Percentiles rank a stretch among this genome's conserved stretches.
Evolutionary conservation across 1,140 invertebrate genomes (phyloP).

Genomic region (Druon quercuslanigerum): DNA sequence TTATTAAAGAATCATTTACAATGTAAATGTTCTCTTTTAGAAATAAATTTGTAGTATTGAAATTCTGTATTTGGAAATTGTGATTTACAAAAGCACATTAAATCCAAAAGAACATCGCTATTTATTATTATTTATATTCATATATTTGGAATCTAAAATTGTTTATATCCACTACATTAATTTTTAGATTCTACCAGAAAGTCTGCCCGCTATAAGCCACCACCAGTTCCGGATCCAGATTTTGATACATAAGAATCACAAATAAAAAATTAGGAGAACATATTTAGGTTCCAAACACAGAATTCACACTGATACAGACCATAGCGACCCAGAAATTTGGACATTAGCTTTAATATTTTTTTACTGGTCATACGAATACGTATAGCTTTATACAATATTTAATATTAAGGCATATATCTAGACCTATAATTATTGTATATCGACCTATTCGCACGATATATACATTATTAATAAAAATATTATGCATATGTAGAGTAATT

Average conservation of each 20-base stretch:
- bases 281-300: neutral
- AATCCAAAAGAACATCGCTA: no score
- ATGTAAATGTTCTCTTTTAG: no score
- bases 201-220: conserved; percentile 41
- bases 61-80: no score
- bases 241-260: conserved; percentile 53
- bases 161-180: neutral
- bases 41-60: no score
- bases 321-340: neutral
- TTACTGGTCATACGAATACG: neutral
- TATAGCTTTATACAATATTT: conserved; percentile 2
- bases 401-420: conserved; percentile 2
- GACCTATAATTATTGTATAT: conserved; percentile 1
- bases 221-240: conserved; percentile 57
- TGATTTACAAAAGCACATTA: no score
- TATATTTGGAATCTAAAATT: no score
- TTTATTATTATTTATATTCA: no score
- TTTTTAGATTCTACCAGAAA: conserved; percentile 48
- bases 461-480: neutral
- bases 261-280: conserved; percentile 10
- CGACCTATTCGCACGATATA: neutral
- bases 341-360: neutral
- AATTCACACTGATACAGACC: neutral
- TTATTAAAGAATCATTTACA: no score
- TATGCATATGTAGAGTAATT: no score